Evolutionary conservation across 2,113 vertebrate genomes (phyloP).

Genomic region (Diphyllodes magnificus): DNA sequence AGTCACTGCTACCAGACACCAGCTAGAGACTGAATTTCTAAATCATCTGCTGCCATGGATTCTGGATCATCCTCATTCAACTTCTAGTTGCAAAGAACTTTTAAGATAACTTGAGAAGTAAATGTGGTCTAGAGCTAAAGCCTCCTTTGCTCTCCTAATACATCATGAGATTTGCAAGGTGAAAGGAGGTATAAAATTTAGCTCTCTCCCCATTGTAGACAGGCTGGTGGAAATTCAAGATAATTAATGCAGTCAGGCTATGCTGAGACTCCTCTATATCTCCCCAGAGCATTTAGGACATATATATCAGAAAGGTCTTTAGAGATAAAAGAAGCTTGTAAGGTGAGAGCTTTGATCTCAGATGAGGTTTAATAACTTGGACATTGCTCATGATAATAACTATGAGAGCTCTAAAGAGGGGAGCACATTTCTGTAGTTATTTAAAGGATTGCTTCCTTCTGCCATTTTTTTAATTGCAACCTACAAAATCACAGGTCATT

Average conservation of each 20-base stretch:
- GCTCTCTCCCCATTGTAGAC: not conserved
- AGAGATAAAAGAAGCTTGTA: not conserved
- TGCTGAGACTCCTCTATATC: not conserved
- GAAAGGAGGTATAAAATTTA: constrained; percentile 1
- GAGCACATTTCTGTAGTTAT: not conserved
- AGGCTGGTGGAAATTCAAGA: not conserved
- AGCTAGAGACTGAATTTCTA: not conserved
- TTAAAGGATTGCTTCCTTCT: not conserved
- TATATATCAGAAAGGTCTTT: not conserved
- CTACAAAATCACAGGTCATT: not conserved
- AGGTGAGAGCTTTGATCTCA: not conserved
- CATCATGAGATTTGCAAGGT: not conserved
- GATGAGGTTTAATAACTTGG: not conserved
- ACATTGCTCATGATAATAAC: not conserved
- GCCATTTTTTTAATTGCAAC: not conserved
- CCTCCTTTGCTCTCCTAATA: not conserved
- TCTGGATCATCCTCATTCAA: not conserved
- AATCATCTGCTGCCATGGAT: not conserved
- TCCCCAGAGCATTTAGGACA: not conserved
- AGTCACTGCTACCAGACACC: not conserved
- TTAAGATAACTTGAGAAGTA: not conserved
- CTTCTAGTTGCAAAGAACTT: not conserved
- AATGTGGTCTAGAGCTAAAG: not conserved
- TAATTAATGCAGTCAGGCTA: not conserved
- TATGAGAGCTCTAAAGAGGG: not conserved